Evolutionary conservation across 1,140 invertebrate genomes (phyloP).

Genomic region (Bemisia tabaci): DNA sequence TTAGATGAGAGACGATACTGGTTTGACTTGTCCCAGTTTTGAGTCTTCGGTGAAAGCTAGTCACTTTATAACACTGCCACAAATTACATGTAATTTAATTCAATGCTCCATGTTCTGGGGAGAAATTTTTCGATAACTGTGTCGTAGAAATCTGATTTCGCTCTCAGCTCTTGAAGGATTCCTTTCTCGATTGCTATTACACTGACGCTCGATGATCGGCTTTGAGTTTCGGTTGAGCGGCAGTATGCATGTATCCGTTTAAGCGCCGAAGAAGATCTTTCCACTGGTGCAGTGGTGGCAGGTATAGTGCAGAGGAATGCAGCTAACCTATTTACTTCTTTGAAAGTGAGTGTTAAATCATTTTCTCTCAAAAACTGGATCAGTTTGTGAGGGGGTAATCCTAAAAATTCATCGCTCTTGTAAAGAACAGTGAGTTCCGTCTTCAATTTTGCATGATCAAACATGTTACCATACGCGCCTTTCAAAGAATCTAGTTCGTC

Average conservation of each 20-base stretch:
- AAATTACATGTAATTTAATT: no score
- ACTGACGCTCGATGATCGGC: background rate
- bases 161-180: background rate
- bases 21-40: no score
- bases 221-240: background rate
- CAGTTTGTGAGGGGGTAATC: background rate
- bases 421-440: background rate
- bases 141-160: background rate
- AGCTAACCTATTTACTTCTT: background rate
- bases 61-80: no score
- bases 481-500: background rate
- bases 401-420: background rate
- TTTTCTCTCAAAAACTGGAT: background rate
- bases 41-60: no score
- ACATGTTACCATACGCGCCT: background rate
- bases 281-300: background rate
- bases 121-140: background rate
- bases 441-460: background rate
- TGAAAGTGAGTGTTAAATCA: background rate
- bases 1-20: no score
- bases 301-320: background rate
- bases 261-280: background rate
- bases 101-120: background rate
- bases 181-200: background rate
- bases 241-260: background rate